phyloP scores from a whole-genome alignment of 2,888 invertebrate species.

The Leptinotarsa tumamoca region DNA sequence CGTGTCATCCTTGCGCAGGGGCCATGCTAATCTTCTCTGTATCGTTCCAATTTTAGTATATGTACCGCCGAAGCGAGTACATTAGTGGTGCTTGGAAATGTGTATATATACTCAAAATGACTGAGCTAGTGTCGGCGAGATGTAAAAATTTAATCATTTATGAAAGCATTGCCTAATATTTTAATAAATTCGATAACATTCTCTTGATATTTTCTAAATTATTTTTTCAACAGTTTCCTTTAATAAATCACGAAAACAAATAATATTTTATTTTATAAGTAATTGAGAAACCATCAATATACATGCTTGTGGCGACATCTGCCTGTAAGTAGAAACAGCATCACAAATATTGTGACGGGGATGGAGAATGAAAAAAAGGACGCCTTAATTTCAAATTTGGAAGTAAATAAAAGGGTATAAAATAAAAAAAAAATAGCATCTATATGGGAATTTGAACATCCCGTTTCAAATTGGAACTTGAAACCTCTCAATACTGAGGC shows the following conservation, averaged over 20 bases:
- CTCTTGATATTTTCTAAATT: no score
- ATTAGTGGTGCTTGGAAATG: constrained; percentile 62
- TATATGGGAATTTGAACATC: no score
- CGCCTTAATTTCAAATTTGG: not conserved
- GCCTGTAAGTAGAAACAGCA: not conserved
- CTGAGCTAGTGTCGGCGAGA: not conserved
- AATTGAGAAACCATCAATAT: no score
- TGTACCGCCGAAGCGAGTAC: constrained; percentile 83
- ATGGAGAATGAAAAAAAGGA: not conserved
- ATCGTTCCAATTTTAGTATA: constrained; percentile 91
- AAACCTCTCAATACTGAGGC: no score
- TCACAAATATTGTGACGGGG: not conserved
- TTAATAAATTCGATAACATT: no score
- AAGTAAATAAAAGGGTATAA: not conserved
- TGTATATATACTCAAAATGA: not conserved
- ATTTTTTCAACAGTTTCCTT: no score
- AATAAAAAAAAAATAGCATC: no score
- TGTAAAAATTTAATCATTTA: not conserved
- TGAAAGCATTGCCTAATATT: no score
- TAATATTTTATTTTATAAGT: not conserved
- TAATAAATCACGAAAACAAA: not conserved
- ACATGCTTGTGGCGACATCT: not conserved
- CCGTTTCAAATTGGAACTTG: no score
- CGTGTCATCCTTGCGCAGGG: constrained; percentile 94
- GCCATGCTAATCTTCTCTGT: constrained; percentile 94